Evolutionary conservation across 2,113 vertebrate genomes (phyloP).

Genomic region (Glaucidium brasilianum): DNA sequence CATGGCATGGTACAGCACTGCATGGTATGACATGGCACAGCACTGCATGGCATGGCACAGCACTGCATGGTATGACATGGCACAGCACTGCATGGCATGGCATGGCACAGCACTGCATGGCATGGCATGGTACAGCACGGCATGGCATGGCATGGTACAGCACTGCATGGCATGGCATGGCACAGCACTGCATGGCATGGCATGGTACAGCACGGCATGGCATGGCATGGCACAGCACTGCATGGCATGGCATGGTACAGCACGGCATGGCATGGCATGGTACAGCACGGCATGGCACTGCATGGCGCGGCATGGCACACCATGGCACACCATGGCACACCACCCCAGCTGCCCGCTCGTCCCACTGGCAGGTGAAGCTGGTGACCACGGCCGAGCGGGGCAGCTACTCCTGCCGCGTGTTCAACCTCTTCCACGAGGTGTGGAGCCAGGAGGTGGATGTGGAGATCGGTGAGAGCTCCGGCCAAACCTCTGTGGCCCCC

Average conservation of each 20-base stretch:
- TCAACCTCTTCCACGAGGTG: constrained; percentile 79
- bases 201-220: accelerated
- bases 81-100: no score
- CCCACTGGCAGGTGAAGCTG: constrained; percentile 20
- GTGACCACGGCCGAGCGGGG: constrained; percentile 83
- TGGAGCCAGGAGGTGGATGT: constrained; percentile 76
- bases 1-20: accelerated
- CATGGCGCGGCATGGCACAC: accelerated
- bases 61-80: no score
- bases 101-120: no score
- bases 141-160: no score
- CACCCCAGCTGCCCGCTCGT: not conserved
- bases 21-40: accelerated
- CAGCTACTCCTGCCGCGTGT: constrained; percentile 78
- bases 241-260: accelerated
- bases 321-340: no score
- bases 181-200: accelerated
- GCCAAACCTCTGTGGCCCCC: accelerated
- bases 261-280: accelerated
- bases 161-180: no score
- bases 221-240: accelerated
- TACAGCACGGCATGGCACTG: accelerated
- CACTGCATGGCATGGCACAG: no score
- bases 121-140: no score
- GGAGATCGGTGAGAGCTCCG: constrained; percentile 71